phyloP scores from a whole-genome alignment of 2,888 invertebrate species.

The Luperina nickerlii region DNA sequence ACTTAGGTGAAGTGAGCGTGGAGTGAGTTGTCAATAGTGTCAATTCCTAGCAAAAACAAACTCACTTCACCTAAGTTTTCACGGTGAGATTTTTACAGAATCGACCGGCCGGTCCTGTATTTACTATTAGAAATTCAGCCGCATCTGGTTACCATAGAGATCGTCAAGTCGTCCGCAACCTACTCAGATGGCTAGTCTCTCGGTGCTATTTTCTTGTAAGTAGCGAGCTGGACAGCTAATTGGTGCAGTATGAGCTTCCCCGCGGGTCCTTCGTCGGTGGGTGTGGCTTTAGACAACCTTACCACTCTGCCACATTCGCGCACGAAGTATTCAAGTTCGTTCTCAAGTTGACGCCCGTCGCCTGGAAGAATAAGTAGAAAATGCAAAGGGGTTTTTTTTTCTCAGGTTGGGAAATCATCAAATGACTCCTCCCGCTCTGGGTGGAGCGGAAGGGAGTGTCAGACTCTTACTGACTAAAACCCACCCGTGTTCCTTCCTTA shows the following conservation, averaged over 20 bases:
- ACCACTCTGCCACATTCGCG: slow-evolving; percentile 95
- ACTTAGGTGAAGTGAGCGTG: too few species aligned
- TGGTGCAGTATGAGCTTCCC: slow-evolving; percentile 94
- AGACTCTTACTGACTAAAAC: too few species aligned
- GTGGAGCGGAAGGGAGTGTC: too few species aligned
- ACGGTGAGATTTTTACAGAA: too few species aligned
- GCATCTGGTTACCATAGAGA: not conserved
- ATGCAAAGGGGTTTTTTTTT: too few species aligned
- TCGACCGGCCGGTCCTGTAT: too few species aligned
- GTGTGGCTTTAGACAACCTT: slow-evolving; percentile 94
- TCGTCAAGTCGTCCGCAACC: not conserved
- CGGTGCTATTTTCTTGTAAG: slow-evolving; percentile 94
- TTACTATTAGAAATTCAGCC: not conserved
- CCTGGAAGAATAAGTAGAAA: slow-evolving; percentile 69
- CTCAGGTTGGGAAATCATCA: too few species aligned
- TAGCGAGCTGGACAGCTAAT: slow-evolving; percentile 94
- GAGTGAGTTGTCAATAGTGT: too few species aligned
- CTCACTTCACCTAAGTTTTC: too few species aligned
- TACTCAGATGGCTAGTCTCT: slow-evolving; percentile 73
- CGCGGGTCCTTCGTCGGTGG: slow-evolving; percentile 90
- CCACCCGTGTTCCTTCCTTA: too few species aligned
- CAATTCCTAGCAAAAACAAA: too few species aligned
- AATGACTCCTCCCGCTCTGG: too few species aligned
- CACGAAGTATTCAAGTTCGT: slow-evolving; percentile 97
- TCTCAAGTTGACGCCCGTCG: slow-evolving; percentile 89